Evolutionary conservation across 2,797 vertebrate genomes (phyloP), one percentile per base, ranked within the genome.

Genomic region (Coregonus sp.): DNA sequence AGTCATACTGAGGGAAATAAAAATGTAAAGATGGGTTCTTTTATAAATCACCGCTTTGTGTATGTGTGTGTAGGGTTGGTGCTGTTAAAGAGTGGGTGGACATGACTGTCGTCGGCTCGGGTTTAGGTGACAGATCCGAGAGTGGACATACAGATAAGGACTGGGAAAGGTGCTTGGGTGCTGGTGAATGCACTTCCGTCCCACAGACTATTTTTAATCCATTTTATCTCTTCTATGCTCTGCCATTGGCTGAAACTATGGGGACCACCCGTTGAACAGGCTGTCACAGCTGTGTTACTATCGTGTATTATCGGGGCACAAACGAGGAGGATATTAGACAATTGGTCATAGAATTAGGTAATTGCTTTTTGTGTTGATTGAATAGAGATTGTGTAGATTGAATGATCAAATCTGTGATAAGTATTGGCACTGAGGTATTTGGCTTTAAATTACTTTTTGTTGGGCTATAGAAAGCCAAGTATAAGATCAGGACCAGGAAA

Each of bases 1-100:
- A 91, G 92, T 88, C 89, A 83, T 86, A 90, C 78, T 25, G 20
- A 47, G 92, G 88, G 78, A 89, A 78, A 86, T 87, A 75, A 68
- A 85, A 84, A 82, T 82, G 47, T 75, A 87, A 85, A 37, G 74
- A n/a, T 35, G 4, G 16, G 20, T 50, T 73, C 79, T 31, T 73
- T 83, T 80, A 86, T 80, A 63, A 59, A 63, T 80, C 50, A 7
- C 18, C 52, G 61, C 15, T 54, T 78, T 59, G 18, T 3, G 54
- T 79, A 52, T 70, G 14, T 79, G 59, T 76, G 52, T 71, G 59
- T 35, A 35, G 29, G 18, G 54, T 47, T 16, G 29, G 15, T 2
- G 71, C 71, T 33, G 16, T 16, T 47, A 20, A 54, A 52, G 59
- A 52, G 16, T 76, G 84, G 83, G 67, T 76, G 0, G 1, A 77